A percentile compares a stretch with the other conserved stretches of the same genome.
phyloP scores from a whole-genome alignment of 2,888 invertebrate species.

The Alloplasta piceator region DNA sequence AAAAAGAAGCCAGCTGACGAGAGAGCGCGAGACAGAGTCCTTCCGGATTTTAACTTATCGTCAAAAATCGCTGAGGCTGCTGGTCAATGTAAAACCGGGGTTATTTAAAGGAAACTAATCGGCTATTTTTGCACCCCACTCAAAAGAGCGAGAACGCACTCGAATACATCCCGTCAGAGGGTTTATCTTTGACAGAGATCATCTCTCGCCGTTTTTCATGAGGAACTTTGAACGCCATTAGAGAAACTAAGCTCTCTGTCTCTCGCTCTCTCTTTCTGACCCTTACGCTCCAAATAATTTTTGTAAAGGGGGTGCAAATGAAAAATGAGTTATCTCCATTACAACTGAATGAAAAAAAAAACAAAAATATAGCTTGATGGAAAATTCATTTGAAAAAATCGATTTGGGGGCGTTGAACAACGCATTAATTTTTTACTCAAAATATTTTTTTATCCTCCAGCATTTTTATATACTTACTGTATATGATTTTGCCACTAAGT shows the following conservation, averaged over 20 bases:
- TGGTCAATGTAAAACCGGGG: conserved; percentile 51
- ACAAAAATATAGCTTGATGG: neutral
- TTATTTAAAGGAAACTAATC: conserved; percentile 54
- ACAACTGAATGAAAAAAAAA: neutral
- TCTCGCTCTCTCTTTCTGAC: conserved; percentile 11
- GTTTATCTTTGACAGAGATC: conserved; percentile 55
- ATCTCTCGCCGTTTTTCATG: conserved; percentile 40
- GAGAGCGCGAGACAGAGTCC: conserved; percentile 22
- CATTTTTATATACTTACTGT: no score
- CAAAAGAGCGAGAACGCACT: conserved; percentile 1
- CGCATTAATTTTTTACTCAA: neutral
- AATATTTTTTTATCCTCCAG: neutral
- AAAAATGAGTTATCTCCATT: neutral
- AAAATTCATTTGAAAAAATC: neutral
- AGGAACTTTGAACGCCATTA: neutral
- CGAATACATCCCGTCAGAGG: conserved; percentile 40
- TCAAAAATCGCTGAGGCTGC: conserved; percentile 53
- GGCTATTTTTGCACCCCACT: conserved; percentile 33
- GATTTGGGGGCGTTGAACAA: no score
- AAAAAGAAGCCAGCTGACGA: conserved; percentile 28
- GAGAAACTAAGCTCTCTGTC: conserved; percentile 30
- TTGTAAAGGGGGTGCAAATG: conserved; percentile 1
- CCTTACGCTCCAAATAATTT: conserved; percentile 54
- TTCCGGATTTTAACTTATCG: conserved; percentile 62
- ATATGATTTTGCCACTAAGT: no score